Conservation (phyloP, 2,797 vertebrate species). For the Chelonia mydas region DNA sequence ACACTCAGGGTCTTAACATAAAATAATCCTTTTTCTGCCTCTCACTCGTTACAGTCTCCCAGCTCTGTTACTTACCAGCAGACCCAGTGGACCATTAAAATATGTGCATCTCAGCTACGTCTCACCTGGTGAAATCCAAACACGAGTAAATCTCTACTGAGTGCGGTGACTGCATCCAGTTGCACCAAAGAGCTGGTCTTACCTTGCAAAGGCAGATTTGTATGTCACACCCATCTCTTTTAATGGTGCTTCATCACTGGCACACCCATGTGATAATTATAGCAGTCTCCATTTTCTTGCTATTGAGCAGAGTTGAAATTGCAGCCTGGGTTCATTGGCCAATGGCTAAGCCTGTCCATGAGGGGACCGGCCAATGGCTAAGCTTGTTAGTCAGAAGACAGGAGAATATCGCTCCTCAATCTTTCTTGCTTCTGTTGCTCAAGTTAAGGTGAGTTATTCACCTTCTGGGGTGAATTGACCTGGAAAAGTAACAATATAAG, state of each 20-base stretch:
- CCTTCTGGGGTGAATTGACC: not conserved
- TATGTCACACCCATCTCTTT: not conserved
- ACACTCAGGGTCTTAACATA: no score
- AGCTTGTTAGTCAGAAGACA: not conserved
- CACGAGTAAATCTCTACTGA: not conserved
- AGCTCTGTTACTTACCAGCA: not conserved
- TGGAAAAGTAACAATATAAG: not conserved
- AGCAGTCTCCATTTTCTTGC: not conserved
- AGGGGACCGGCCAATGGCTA: not conserved
- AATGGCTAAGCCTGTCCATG: not conserved
- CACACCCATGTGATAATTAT: not conserved
- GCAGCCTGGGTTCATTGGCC: not conserved
- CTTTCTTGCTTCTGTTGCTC: not conserved
- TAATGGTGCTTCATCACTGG: not conserved
- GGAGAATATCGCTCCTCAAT: not conserved
- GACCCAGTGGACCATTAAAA: not conserved
- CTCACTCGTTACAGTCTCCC: not conserved
- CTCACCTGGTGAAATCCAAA: not conserved
- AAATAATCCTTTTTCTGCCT: no score
- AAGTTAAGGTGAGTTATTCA: not conserved
- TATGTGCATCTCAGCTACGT: not conserved
- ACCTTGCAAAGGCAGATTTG: not conserved
- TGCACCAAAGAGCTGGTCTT: not conserved
- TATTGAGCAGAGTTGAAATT: not conserved
- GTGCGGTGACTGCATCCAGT: not conserved